Evolutionary conservation across 2,888 invertebrate genomes (phyloP), one percentile per base, ranked within the genome.

Genomic region (Monopis laevigella): DNA sequence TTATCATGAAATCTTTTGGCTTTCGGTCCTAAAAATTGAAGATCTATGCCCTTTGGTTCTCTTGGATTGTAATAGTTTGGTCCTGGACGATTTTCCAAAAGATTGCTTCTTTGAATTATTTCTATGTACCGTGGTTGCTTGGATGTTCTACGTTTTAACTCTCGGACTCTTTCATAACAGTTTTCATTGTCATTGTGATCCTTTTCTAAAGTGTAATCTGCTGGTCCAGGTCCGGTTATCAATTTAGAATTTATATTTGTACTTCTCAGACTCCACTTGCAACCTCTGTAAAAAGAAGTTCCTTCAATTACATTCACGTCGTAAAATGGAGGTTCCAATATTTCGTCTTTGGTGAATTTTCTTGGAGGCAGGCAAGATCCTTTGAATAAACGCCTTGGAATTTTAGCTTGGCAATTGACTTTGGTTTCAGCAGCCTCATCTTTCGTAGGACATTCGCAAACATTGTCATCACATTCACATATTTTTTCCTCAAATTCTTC

Each of bases 211-310:
- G 12, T 46, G 42, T 78, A 77, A 48, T 66, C 58, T 11, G 68
- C 59, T 21, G 78, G 78, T 3, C 78, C 73, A 17, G 77, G 77
- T 11, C 46, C 48, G 4, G 36, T 17, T 40, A 60, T 51, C 16
- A 43, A 13, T 12, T 43, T 12, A 28, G 41, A 29, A 8, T 48
- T 43, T 41, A 62, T 54, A 43, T 52, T 53, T 11, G 66, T 55
- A 41, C 59, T 65, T 57, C 69, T 54, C 16, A 54, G 49, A 54
- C 75, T 73, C 78, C 77, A 75, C 61, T 75, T 77, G 29, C 75
- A 77, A 3, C 77, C 77, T 3, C 48, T 62, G 46, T 75, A 78
- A 54, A 61, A 74, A 21, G 57, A 51, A 13, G 67, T 65, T 2
- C 54, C 55, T 40, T 68, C 68, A 6, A 51, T 49, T n/a, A 69